These are phyloP conservation scores for Acanthosoma haemorrhoidale DNA, from an alignment of 2,888 invertebrate species.

Conservation along the genomic window DNA sequence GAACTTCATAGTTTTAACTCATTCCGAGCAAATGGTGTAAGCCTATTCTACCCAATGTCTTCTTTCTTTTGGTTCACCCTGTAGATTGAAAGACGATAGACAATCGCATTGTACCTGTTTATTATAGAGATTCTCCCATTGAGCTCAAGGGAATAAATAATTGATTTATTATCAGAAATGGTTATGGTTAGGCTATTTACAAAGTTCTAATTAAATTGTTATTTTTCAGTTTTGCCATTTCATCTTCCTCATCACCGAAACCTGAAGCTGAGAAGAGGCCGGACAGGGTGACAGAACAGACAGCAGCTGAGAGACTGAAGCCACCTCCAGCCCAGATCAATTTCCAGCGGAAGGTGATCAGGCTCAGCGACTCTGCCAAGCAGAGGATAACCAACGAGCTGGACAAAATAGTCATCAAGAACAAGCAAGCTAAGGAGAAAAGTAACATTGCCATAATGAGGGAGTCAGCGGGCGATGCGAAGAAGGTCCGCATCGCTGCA, in stretches of 20 bases:
- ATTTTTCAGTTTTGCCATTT: background rate
- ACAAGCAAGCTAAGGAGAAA: background rate
- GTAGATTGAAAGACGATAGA: no score
- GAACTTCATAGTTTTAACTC: no score
- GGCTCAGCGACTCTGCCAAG: slow-evolving; percentile 5
- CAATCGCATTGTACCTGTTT: no score
- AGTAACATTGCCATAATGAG: background rate
- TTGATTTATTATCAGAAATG: no score
- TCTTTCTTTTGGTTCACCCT: no score
- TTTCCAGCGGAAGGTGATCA: slow-evolving; percentile 19
- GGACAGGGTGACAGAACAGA: background rate
- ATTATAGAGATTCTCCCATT: no score
- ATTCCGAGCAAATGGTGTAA: no score
- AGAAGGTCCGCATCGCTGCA: background rate
- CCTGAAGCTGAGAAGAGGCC: background rate
- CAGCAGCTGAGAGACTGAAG: background rate
- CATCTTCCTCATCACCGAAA: background rate
- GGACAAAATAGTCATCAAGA: slow-evolving; percentile 22
- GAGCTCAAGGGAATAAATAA: no score
- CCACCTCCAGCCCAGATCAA: slow-evolving; percentile 22
- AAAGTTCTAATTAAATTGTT: background rate
- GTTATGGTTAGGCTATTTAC: background rate
- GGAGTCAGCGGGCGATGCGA: background rate
- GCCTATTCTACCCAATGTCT: no score
- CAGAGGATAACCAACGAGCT: background rate